Percentiles rank a stretch among this genome's conserved stretches.
Conservation (phyloP, 2,888 invertebrate species). For the Torymus tubicola region DNA sequence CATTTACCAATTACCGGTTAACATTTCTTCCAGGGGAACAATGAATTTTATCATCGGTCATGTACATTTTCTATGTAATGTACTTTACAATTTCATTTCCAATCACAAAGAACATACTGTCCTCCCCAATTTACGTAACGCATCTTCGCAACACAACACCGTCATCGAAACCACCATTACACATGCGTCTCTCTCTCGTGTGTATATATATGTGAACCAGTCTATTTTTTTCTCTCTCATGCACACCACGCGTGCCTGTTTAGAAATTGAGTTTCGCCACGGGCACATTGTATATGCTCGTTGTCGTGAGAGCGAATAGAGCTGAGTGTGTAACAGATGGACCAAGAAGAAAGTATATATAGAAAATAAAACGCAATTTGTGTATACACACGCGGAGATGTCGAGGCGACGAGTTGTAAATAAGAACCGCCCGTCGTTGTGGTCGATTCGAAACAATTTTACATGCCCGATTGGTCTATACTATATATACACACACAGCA, state of each 20-base stretch:
- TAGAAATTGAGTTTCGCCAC: constrained; percentile 44
- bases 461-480: too few species aligned
- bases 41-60: too few species aligned
- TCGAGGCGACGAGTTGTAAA: constrained; percentile 37
- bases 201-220: neutral
- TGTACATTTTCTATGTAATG: too few species aligned
- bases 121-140: too few species aligned
- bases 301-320: constrained; percentile 8
- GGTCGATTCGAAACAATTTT: neutral
- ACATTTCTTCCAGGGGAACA: too few species aligned
- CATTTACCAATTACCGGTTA: too few species aligned
- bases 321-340: constrained; percentile 33
- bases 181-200: neutral
- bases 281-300: neutral
- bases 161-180: too few species aligned
- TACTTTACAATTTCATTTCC: too few species aligned
- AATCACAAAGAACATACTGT: too few species aligned
- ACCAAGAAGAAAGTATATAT: neutral
- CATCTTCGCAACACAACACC: too few species aligned
- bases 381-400: constrained; percentile 2
- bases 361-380: constrained; percentile 34
- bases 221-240: neutral
- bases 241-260: constrained; percentile 5
- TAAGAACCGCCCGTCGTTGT: constrained; percentile 13
- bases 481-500: too few species aligned